Evolutionary conservation across 2,888 invertebrate species (phyloP).

Genomic region (Ganaspis brasiliensis): DNA sequence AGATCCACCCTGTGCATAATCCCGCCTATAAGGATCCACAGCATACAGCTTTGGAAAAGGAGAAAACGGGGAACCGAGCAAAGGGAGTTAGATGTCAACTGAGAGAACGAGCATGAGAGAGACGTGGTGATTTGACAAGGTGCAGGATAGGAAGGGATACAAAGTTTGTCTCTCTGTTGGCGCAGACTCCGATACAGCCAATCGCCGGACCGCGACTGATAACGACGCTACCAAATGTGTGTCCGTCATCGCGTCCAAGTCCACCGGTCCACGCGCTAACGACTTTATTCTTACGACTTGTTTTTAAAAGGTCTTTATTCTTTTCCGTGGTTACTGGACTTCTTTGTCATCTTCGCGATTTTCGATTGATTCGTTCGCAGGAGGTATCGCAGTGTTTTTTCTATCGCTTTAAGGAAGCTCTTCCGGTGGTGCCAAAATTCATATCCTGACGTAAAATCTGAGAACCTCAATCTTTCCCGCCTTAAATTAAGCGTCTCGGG

Average conservation of each 20-base stretch:
- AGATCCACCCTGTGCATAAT: conserved; percentile 77
- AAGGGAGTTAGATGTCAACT: conserved; percentile 50
- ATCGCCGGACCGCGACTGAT: conserved; percentile 80
- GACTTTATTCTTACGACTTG: conserved; percentile 60
- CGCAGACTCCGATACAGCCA: conserved; percentile 80
- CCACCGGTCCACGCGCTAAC: conserved; percentile 76
- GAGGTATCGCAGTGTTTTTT: not conserved
- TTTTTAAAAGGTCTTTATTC: conserved; percentile 2
- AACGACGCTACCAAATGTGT: conserved; percentile 79
- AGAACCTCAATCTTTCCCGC: conserved; percentile 35
- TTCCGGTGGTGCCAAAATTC: conserved; percentile 27
- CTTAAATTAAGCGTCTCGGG: conserved; percentile 1
- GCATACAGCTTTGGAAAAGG: conserved; percentile 61
- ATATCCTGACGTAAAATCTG: conserved; percentile 42
- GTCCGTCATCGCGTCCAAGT: conserved; percentile 73
- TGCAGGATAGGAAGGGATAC: conserved; percentile 51
- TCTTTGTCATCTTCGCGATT: not conserved
- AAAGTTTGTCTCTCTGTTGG: conserved; percentile 67
- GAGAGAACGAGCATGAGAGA: conserved; percentile 33
- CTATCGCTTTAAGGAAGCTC: not conserved
- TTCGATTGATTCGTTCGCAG: not conserved
- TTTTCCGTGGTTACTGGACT: not conserved
- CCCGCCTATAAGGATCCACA: conserved; percentile 78
- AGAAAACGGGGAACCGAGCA: conserved; percentile 55
- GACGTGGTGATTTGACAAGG: conserved; percentile 3